Base-by-base conservation (phyloP, 37 sponge, comb jelly and placozoan species). In the Crambe crambe region DNA sequence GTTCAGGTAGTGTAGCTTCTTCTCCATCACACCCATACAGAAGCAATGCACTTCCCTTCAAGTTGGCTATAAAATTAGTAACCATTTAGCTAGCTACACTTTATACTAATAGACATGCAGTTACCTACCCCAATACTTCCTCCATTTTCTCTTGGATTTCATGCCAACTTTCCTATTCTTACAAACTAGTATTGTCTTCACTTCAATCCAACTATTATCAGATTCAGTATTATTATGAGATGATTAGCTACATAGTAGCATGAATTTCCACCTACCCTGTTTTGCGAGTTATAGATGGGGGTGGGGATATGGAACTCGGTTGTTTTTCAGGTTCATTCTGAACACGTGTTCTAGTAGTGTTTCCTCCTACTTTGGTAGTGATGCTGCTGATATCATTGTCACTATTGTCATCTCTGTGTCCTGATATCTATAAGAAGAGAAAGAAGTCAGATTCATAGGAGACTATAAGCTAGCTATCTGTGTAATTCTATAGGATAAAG, bases 131-230 rank as follows among this genome's bases (percentile, higher is more conserved):
- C 88, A 87, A 51, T 71, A 81, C 25, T 76, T 87, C 77, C 69
- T 80, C 88, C 88, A 87, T 76, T 70, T 75, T 40, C 82, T 75
- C 64, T 69, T 80, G 3, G 82, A 58, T 22, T 58, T 76, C 82
- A 81, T 87, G 36, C 77, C 88, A 27, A 87, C 88, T 41, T 76
- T 81, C 40, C 56, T 66, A 77, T 87, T 87, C 72, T 81, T 87
- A 47, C 77, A 35, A 20, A 81, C 78, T 39, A 87, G 57, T 25
- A 81, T 65, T 30, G 42, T 30, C 60, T 87, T 87, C 60, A 87
- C 25, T 29, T 87, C 82, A 1, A 87, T 61, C 87, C 87, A 86
- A 2, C 87, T 84, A 29, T 23, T 23, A 65, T 68, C 10, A 12
- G 12, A 47, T 47, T 12, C 12, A 47, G 12, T 15, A 47, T 12